Conservation (phyloP, 2,113 vertebrate genomes). For the Lipotes vexillifer region DNA sequence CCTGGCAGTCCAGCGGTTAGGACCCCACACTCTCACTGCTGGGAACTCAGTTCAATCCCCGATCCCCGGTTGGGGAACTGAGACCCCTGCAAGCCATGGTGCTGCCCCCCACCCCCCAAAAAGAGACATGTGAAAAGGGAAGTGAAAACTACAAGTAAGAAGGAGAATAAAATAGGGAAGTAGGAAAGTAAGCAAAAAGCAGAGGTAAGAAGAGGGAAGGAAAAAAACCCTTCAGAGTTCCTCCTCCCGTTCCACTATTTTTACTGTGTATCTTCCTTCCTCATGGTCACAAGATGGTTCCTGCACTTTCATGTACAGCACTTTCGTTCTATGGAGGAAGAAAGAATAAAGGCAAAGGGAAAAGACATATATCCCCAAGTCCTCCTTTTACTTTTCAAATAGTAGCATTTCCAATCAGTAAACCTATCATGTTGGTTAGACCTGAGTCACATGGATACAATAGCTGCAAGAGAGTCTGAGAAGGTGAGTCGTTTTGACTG, state of each 20-base stretch:
- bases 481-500: not conserved
- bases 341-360: not conserved
- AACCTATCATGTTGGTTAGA: not conserved
- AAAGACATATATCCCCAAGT: not conserved
- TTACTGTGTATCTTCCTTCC: not conserved
- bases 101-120: too few relatives aligned
- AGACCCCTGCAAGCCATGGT: not conserved
- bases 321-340: not conserved
- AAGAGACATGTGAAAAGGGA: not conserved
- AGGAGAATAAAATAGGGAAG: not conserved
- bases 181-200: not conserved
- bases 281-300: not conserved
- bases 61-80: not conserved
- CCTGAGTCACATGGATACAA: not conserved
- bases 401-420: not conserved
- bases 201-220: not conserved
- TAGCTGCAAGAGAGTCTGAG: not conserved
- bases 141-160: not conserved
- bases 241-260: accelerated
- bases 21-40: not conserved
- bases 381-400: not conserved
- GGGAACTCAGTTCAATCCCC: not conserved
- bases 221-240: too few relatives aligned
- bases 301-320: not conserved
- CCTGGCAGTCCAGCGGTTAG: not conserved